A percentile compares a stretch with the other conserved stretches of the same genome.
Evolutionary conservation across 1,140 invertebrate genomes (phyloP).

Genomic region (Nylanderia fulva): DNA sequence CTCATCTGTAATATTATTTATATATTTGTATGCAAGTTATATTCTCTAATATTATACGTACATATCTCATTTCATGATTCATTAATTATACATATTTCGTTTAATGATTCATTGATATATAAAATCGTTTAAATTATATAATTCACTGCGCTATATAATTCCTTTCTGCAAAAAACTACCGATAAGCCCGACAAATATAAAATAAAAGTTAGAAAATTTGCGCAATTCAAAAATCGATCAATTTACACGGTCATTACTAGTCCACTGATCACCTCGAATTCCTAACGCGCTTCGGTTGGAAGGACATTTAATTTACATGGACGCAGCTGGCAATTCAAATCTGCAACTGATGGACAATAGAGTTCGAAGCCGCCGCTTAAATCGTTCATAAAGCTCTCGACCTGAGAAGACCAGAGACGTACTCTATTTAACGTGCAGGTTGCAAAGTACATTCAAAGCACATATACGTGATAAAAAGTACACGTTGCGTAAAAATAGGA

Average conservation of each 20-base stretch:
- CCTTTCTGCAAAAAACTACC: background rate
- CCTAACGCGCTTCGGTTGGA: constrained; percentile 22
- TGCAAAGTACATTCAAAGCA: constrained; percentile 2
- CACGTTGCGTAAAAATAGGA: background rate
- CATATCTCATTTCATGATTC: background rate
- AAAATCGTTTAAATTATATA: background rate
- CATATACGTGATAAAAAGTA: background rate
- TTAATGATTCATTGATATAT: background rate
- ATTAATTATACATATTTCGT: background rate
- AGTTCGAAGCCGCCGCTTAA: constrained; percentile 63
- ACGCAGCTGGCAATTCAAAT: constrained; percentile 73
- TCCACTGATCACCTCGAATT: constrained; percentile 36
- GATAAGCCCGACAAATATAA: background rate
- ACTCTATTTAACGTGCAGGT: constrained; percentile 11
- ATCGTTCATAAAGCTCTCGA: constrained; percentile 65
- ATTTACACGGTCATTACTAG: constrained; percentile 37
- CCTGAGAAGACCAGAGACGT: background rate
- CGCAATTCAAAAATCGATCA: constrained; percentile 15
- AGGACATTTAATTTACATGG: constrained; percentile 64
- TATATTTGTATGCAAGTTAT: background rate
- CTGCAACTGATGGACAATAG: constrained; percentile 73
- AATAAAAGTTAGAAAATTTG: background rate
- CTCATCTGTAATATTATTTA: background rate
- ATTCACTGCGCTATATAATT: background rate
- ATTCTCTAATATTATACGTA: no score